A percentile compares a stretch with the other conserved stretches of the same genome.
phyloP scores from a whole-genome alignment of 2,113 vertebrate genomes.

The Astur gentilis region DNA sequence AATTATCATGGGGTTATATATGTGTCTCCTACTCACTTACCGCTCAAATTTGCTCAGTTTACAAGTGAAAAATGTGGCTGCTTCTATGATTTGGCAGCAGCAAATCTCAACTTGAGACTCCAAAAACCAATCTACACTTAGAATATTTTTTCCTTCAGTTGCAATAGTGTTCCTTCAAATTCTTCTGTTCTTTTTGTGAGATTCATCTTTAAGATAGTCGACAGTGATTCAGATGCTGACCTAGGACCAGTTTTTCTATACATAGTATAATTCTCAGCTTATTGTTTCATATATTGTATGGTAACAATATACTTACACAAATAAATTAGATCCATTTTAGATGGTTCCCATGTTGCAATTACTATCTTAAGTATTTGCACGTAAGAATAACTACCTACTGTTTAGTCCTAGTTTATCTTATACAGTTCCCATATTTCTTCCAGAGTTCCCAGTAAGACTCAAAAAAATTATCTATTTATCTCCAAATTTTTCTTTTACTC shows the following conservation, averaged over 20 bases:
- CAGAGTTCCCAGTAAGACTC: not conserved
- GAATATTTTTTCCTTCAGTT: not conserved
- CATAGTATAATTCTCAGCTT: not conserved
- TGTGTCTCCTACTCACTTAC: not conserved
- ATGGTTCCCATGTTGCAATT: not conserved
- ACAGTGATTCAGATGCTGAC: not conserved
- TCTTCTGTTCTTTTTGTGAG: not conserved
- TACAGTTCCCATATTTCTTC: not conserved
- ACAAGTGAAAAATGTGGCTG: not conserved
- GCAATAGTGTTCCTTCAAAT: not conserved
- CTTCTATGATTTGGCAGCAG: not conserved
- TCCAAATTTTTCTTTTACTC: not conserved
- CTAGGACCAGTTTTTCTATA: not conserved
- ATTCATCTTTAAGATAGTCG: not conserved
- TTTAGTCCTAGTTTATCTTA: not conserved
- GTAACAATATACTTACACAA: not conserved
- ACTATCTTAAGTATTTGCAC: not conserved
- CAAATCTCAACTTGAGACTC: not conserved
- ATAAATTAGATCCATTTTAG: not conserved
- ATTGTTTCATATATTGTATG: not conserved
- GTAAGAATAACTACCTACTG: not conserved
- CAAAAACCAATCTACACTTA: not conserved
- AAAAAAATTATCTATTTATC: not conserved
- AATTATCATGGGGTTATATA: not conserved
- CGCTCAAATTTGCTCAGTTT: not conserved